These are phyloP conservation scores for Lophura nycthemera DNA, from an alignment of 2,113 vertebrate species.

Conservation along the genomic window DNA sequence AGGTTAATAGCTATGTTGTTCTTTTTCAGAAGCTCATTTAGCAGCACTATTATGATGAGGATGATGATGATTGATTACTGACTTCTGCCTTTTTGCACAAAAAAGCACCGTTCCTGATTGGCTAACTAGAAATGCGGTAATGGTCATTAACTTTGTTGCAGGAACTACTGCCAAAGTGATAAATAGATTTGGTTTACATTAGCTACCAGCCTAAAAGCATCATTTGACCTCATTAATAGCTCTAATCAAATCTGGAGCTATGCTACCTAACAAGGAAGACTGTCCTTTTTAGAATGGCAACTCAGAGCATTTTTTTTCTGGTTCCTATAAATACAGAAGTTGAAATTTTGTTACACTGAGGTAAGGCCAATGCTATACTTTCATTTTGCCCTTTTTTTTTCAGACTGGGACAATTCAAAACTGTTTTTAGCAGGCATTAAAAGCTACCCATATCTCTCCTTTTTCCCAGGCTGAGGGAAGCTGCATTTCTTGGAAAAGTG, in stretches of 20 bases:
- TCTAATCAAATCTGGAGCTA: constrained; percentile 58
- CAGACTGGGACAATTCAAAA: background rate
- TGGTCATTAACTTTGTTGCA: constrained; percentile 62
- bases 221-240: constrained; percentile 65
- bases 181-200: constrained; percentile 72
- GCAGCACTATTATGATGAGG: constrained; percentile 44
- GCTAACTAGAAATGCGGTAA: constrained; percentile 47
- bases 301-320: background rate
- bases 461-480: background rate
- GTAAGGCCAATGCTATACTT: background rate
- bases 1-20: constrained; percentile 62
- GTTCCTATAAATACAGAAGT: background rate
- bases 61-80: constrained; percentile 64
- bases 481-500: background rate
- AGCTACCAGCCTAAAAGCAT: constrained; percentile 56
- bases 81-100: constrained; percentile 57
- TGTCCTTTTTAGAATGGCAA: background rate
- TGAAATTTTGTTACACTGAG: background rate
- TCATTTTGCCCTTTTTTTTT: background rate
- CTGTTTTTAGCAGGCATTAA: background rate
- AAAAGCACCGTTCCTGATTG: constrained; percentile 52
- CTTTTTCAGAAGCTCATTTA: constrained; percentile 68
- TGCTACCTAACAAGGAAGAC: background rate
- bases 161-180: constrained; percentile 67
- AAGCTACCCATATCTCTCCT: background rate